Conservation (phyloP, 2,888 invertebrate species). For the Oeneis ivallda region DNA sequence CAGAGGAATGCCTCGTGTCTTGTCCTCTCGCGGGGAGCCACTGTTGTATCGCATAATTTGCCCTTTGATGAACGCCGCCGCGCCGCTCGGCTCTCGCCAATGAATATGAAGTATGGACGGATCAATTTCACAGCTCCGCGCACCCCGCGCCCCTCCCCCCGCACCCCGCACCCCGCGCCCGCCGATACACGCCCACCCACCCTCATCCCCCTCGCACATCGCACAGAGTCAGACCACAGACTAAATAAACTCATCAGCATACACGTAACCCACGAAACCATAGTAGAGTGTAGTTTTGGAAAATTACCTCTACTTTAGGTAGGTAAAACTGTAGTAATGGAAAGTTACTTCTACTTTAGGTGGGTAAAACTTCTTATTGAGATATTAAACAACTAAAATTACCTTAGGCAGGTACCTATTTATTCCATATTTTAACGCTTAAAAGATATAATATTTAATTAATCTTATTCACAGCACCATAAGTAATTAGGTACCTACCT, state of each 20-base stretch:
- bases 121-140: constrained; percentile 66
- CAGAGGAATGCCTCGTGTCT: too few species aligned
- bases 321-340: too few species aligned
- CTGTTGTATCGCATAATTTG: background rate
- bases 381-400: too few species aligned
- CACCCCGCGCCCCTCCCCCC: constrained; percentile 38
- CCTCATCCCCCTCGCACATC: background rate
- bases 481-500: too few species aligned
- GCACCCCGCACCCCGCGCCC: background rate
- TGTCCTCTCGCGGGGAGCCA: background rate
- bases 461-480: too few species aligned
- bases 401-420: too few species aligned
- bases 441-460: too few species aligned
- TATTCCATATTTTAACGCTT: too few species aligned
- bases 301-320: background rate
- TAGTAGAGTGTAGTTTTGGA: background rate
- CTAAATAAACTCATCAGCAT: constrained; percentile 5
- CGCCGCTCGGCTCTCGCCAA: constrained; percentile 48
- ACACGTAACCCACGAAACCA: background rate
- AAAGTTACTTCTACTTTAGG: too few species aligned
- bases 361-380: too few species aligned
- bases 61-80: constrained; percentile 33
- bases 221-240: background rate
- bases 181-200: constrained; percentile 16
- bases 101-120: constrained; percentile 66